Evolutionary conservation across 2,888 invertebrate genomes (phyloP).

Genomic region (Mimumesa dahlbomi): DNA sequence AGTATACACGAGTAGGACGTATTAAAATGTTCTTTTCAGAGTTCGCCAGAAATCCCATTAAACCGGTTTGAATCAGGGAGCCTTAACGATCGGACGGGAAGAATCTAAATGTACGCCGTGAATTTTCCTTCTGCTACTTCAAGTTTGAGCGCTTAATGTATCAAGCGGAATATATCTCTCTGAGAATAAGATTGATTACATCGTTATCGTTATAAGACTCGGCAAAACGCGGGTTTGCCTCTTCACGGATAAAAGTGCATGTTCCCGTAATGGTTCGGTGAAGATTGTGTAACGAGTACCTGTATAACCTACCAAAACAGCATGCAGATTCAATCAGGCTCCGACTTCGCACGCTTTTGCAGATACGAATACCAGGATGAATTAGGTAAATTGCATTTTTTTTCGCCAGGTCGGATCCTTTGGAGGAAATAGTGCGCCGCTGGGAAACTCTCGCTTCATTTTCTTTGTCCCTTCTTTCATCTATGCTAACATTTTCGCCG

Average conservation of each 20-base stretch:
- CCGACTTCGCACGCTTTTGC: constrained; percentile 60
- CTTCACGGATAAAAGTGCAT: constrained; percentile 48
- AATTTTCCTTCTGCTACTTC: constrained; percentile 55
- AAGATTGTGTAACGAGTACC: constrained; percentile 43
- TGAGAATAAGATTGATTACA: constrained; percentile 61
- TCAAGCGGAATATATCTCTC: constrained; percentile 59
- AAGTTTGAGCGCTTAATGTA: constrained; percentile 59
- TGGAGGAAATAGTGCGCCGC: constrained; percentile 4
- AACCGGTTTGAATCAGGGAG: constrained; percentile 55
- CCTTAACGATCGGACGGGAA: constrained; percentile 43
- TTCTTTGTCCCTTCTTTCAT: background rate
- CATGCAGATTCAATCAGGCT: constrained; percentile 71
- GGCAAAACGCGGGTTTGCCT: constrained; percentile 37
- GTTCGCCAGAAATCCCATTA: constrained; percentile 58
- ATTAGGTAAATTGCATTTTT: too few species aligned
- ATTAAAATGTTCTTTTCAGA: constrained; percentile 56
- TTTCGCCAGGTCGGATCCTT: constrained; percentile 37
- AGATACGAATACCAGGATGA: constrained; percentile 38
- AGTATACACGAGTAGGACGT: constrained; percentile 24
- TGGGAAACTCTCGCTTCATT: background rate
- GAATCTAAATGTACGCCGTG: constrained; percentile 51
- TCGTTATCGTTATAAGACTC: constrained; percentile 57
- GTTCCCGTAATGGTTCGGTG: constrained; percentile 10
- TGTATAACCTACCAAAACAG: constrained; percentile 45
- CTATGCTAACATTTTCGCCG: background rate